Evolutionary conservation across 2,797 vertebrate genomes (phyloP).

Genomic region (Cynodonichthys magdalenae): DNA sequence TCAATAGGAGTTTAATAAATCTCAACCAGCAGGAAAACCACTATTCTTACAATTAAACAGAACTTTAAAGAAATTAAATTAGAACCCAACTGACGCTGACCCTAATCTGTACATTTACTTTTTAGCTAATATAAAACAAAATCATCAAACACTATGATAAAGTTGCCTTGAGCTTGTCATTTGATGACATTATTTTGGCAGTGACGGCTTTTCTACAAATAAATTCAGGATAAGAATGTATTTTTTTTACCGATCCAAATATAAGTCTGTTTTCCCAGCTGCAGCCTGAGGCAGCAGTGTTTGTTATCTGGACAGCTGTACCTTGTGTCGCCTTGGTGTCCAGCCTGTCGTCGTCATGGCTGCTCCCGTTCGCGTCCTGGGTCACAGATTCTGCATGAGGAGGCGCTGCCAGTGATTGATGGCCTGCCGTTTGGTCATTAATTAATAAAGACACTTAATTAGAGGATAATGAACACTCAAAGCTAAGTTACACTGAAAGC

Average conservation of each 20-base stretch:
- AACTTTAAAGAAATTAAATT: constrained; percentile 12
- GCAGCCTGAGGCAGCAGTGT: constrained; percentile 70
- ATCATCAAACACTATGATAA: neutral
- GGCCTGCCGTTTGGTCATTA: constrained; percentile 71
- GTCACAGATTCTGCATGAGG: constrained; percentile 91
- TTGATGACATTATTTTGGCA: constrained; percentile 23
- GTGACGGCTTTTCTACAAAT: constrained; percentile 18
- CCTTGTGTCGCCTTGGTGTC: constrained; percentile 92
- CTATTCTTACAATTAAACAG: constrained; percentile 7
- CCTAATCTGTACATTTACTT: neutral
- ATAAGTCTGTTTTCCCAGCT: constrained; percentile 2
- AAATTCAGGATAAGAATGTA: neutral
- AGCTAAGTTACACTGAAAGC: constrained; percentile 42
- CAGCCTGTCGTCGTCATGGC: constrained; percentile 71
- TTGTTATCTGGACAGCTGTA: constrained; percentile 84
- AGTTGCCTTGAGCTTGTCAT: constrained; percentile 12
- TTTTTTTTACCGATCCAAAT: neutral
- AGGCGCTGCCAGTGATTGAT: constrained; percentile 86
- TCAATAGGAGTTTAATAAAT: constrained; percentile 50
- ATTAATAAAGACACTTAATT: constrained; percentile 76
- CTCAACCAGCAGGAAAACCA: constrained; percentile 30
- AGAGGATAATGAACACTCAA: constrained; percentile 63
- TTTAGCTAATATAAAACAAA: constrained; percentile 1
- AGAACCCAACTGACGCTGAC: neutral
- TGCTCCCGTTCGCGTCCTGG: constrained; percentile 92